Conservation (phyloP, 2,888 invertebrate genomes). For the Megamerina dolium region DNA sequence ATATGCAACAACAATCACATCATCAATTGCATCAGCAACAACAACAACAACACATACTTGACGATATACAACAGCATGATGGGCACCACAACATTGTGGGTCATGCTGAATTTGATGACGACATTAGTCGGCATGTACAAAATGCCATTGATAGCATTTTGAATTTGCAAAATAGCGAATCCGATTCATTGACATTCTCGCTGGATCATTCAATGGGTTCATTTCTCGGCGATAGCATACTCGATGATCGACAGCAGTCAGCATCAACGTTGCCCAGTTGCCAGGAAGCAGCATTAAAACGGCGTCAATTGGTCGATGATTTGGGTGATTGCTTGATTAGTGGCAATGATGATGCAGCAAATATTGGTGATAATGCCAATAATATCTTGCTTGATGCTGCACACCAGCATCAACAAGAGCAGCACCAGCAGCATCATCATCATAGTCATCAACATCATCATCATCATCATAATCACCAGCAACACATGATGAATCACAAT, state of each 20-base stretch:
- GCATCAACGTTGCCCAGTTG: constrained; percentile 24
- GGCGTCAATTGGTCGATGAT: constrained; percentile 39
- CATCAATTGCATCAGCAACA: constrained; percentile 31
- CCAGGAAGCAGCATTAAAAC: constrained; percentile 26
- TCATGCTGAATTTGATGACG: constrained; percentile 53
- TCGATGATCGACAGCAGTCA: constrained; percentile 39
- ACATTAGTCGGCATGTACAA: constrained; percentile 71
- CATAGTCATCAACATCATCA: constrained; percentile 17
- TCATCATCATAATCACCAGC: constrained; percentile 7
- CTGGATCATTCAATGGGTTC: constrained; percentile 46
- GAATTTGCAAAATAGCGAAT: constrained; percentile 57
- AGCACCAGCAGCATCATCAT: constrained; percentile 23
- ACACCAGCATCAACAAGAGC: constrained; percentile 26
- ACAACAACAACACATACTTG: constrained; percentile 25
- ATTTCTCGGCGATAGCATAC: constrained; percentile 44
- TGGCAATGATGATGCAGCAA: constrained; percentile 25
- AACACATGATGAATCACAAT: constrained; percentile 10
- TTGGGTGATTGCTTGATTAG: constrained; percentile 46
- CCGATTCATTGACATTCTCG: constrained; percentile 48
- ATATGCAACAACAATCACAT: constrained; percentile 31
- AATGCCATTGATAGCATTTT: constrained; percentile 74
- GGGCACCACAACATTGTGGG: constrained; percentile 24
- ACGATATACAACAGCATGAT: constrained; percentile 19
- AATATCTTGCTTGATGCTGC: constrained; percentile 31
- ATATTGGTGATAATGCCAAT: constrained; percentile 31